phyloP scores from a whole-genome alignment of 2,797 vertebrate species.

The Phoebastria nigripes region DNA sequence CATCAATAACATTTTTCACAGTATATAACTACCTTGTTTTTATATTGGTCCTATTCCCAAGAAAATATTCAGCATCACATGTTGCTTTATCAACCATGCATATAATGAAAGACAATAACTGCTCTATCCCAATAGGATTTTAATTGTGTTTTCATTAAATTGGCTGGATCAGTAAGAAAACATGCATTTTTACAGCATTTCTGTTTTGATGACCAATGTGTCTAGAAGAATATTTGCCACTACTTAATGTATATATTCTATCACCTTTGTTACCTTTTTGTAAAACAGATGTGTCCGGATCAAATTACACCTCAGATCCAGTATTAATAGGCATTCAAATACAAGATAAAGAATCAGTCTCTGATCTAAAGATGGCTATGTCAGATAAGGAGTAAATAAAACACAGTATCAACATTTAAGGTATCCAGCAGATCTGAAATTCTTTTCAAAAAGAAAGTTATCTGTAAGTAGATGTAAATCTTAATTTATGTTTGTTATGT shows the following conservation, averaged over 20 bases:
- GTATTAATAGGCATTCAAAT: not conserved
- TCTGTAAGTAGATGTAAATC: not conserved
- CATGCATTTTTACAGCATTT: not conserved
- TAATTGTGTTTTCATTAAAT: not conserved
- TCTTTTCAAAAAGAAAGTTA: not conserved
- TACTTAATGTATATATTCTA: not conserved
- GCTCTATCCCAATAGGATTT: not conserved
- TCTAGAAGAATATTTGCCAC: not conserved
- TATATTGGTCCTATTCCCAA: not conserved
- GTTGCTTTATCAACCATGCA: not conserved
- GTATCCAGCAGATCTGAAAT: not conserved
- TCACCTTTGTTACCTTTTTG: not conserved
- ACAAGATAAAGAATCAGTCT: not conserved
- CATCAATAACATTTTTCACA: not conserved
- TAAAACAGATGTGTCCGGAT: not conserved
- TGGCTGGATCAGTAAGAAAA: not conserved
- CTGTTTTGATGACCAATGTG: not conserved
- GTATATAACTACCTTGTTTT: not conserved
- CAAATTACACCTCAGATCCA: not conserved
- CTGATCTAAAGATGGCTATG: not conserved
- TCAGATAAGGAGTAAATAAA: not conserved
- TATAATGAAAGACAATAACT: slow-evolving; percentile 19
- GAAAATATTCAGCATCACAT: not conserved
- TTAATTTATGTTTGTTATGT: not conserved
- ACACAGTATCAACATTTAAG: not conserved